Percentiles rank a stretch among this genome's conserved stretches.
Evolutionary conservation across 2,797 vertebrate species (phyloP).

Genomic region (Chelonia mydas): DNA sequence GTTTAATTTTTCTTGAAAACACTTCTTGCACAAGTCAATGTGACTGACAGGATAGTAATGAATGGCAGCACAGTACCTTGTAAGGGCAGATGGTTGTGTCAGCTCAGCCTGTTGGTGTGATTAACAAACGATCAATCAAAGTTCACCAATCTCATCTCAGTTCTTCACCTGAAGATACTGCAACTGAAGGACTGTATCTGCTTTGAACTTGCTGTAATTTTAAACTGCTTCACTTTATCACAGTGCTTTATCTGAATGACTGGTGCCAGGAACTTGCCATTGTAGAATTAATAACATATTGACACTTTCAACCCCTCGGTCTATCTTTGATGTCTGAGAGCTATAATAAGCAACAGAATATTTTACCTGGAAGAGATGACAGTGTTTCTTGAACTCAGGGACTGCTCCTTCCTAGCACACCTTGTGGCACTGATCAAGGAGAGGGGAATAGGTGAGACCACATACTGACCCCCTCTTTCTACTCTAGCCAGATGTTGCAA

Average conservation of each 20-base stretch:
- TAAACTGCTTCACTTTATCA: slow-evolving; percentile 67
- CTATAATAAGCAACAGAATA: slow-evolving; percentile 39
- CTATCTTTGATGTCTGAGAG: slow-evolving; percentile 47
- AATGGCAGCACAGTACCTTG: slow-evolving; percentile 5
- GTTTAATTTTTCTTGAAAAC: slow-evolving; percentile 31
- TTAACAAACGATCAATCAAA: slow-evolving; percentile 51
- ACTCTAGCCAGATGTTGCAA: neutral
- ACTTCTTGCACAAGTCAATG: slow-evolving; percentile 12
- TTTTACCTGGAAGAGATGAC: slow-evolving; percentile 32
- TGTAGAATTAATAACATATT: slow-evolving; percentile 69
- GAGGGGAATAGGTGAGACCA: neutral
- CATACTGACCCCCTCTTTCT: neutral
- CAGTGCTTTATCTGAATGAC: slow-evolving; percentile 61
- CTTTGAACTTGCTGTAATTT: slow-evolving; percentile 56
- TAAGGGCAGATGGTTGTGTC: slow-evolving; percentile 1
- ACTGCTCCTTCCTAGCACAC: neutral
- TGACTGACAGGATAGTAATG: neutral
- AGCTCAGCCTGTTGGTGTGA: neutral
- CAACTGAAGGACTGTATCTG: slow-evolving; percentile 25
- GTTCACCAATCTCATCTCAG: slow-evolving; percentile 40
- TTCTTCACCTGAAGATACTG: slow-evolving; percentile 18
- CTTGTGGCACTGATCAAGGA: neutral
- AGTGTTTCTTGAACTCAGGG: neutral
- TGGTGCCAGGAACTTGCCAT: slow-evolving; percentile 62
- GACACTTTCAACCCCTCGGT: slow-evolving; percentile 46